Evolutionary conservation across 2,113 vertebrate genomes (phyloP), one percentile per base, ranked within the genome.

Genomic region (Myotis lucifugus): DNA sequence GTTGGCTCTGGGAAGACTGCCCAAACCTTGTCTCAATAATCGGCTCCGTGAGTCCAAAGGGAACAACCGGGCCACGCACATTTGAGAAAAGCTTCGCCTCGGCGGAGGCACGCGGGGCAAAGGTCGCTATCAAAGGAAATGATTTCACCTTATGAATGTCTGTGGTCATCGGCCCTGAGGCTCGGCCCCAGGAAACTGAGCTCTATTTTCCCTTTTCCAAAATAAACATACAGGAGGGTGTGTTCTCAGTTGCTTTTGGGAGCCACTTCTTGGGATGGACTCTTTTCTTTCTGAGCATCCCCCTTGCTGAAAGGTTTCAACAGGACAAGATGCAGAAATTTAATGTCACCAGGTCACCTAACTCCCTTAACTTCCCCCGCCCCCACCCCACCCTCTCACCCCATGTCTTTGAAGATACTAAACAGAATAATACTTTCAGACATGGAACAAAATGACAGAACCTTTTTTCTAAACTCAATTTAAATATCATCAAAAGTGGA

Each of bases 121-220:
- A 73, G n/a, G 40, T 97, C 74, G 93, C 81, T 19, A 40, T 15
- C 83, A 83, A 92, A 94, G 91, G 56, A 29, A 88, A 76, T 37
- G 56, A 93, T 46, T 73, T 70, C 79, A 59, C 61, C 46, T 54
- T 56, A 70, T 3, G 13, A 86, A 50, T 37, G 32, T 27, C 23
- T 48, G 17, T 21, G 64, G 34, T 76, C 69, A 42, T 5, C 19
- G 3, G 13, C 66, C 76, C 59, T 69, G 50, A 85, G 15, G 50
- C 27, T 64, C 37, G 0, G 12, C 78, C 46, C 88, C 54, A 14
- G 76, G 90, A 95, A 79, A 92, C 21, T 5, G 40, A 78, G 61
- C 46, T 56, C 67, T 27, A 50, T 46, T 52, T 86, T 32, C 66
- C 83, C 1, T 48, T 61, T 78, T 46, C 25, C 40, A 95, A 91